Base-by-base conservation (phyloP, 2,113 vertebrate genomes). In the Rattus rattus region DNA sequence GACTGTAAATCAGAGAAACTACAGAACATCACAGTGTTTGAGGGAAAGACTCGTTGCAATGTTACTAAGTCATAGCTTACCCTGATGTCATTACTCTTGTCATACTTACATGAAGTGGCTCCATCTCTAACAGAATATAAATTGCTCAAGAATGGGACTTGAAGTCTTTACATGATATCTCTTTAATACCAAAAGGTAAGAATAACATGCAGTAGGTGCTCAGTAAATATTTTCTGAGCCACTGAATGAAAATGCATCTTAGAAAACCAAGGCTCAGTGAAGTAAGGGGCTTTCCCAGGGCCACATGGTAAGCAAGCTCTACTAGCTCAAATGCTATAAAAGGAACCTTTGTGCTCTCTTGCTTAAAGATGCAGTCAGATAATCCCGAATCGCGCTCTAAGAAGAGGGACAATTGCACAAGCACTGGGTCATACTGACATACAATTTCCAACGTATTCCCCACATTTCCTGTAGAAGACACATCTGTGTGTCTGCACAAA, bases 251-350 rank as follows among this genome's bases (percentile, higher is more conserved):
- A 56, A 52, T 33, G 88, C 4, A 94, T 9, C 17, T 92, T 33
- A 83, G 67, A 70, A 96, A 94, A 81, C 19, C 36, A 81, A 96
- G 2, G 9, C 10, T 26, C 56, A 77, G 24, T 69, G 61, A 88
- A 43, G 2, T 16, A 30, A 75, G 11, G 3, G 28, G 43, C n/a
- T 92, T 83, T 39, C 43, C 87, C 30, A 86, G 81, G 24, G 17
- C 47, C 56, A 87, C 11, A 13, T 56, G 7, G 24, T 54, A 92
- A 77, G 47, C 24, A 91, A 39, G 26, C 39, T 43, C 75, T 63
- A 70, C 56, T 67, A 77, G 65, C 26, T 94, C 12, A 79, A 69
- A 83, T 94, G 11, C 43, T 86, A 54, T 20, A 26, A 39, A 67
- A 80, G 67, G 24, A 85, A 77, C 0, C 33, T 73, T 90, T 56